phyloP scores from a whole-genome alignment of 2,888 invertebrate genomes.

The Meteorus colon region DNA sequence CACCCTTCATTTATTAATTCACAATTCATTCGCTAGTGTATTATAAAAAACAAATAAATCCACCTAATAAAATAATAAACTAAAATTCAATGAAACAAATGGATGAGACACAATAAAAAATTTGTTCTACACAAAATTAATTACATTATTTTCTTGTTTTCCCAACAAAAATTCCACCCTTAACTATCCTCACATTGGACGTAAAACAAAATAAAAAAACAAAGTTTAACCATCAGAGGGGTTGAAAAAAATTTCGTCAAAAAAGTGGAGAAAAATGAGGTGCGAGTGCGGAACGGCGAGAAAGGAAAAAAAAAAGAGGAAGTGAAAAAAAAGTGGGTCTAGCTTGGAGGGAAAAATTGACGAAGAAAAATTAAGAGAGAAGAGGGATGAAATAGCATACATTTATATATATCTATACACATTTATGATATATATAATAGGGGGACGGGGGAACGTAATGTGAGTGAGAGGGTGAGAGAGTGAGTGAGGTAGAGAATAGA shows the following conservation, averaged over 20 bases:
- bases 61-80: constrained; percentile 28
- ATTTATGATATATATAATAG: neutral
- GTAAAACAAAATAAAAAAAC: constrained; percentile 31
- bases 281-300: constrained; percentile 40
- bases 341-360: constrained; percentile 38
- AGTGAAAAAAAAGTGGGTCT: constrained; percentile 8
- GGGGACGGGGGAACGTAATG: constrained; percentile 8
- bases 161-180: neutral
- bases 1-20: constrained; percentile 37
- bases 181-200: constrained; percentile 30
- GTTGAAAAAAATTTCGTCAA: constrained; percentile 35
- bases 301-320: constrained; percentile 47
- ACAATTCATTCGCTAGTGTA: neutral
- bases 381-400: constrained; percentile 26
- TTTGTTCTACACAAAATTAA: neutral
- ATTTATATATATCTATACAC: neutral
- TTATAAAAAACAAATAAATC: constrained; percentile 17
- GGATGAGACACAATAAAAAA: constrained; percentile 43
- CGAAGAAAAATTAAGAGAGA: constrained; percentile 43
- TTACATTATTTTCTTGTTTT: neutral
- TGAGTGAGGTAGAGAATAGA: constrained; percentile 44
- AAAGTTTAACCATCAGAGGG: constrained; percentile 14
- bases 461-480: constrained; percentile 45
- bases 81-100: constrained; percentile 21
- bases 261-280: constrained; percentile 48